A percentile compares a stretch with the other conserved stretches of the same genome.
phyloP scores from a whole-genome alignment of 1,140 invertebrate species.

The Diprion similis region DNA sequence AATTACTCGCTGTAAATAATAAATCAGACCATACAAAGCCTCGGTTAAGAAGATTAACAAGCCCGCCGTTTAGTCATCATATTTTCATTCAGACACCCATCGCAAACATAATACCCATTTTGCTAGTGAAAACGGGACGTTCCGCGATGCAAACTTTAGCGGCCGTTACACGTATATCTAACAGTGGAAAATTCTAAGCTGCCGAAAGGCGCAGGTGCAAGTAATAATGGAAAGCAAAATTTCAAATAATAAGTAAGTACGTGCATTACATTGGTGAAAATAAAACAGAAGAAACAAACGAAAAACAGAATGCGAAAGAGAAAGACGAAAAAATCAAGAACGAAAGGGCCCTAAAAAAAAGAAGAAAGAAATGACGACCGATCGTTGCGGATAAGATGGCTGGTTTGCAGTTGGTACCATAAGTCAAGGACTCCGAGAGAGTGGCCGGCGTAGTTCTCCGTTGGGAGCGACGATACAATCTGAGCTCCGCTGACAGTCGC shows the following conservation, averaged over 20 bases:
- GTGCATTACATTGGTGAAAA: background rate
- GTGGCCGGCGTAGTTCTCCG: constrained; percentile 40
- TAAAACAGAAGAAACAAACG: constrained; percentile 8
- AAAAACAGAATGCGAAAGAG: background rate
- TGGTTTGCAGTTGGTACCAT: constrained; percentile 10
- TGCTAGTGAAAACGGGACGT: background rate
- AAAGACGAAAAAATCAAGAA: constrained; percentile 17
- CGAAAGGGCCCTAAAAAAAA: background rate
- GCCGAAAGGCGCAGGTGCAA: too few relatives aligned
- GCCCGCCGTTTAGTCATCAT: background rate
- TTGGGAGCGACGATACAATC: constrained; percentile 45
- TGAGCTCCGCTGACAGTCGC: constrained; percentile 43
- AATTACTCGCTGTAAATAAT: constrained; percentile 6
- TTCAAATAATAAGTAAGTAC: constrained; percentile 9
- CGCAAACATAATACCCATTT: background rate
- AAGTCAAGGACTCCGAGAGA: constrained; percentile 32
- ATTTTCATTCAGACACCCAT: background rate
- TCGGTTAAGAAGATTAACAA: background rate
- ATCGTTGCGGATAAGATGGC: constrained; percentile 9
- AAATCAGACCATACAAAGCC: background rate
- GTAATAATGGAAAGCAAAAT: constrained; percentile 6
- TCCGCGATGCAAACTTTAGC: constrained; percentile 32
- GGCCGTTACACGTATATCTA: constrained; percentile 29
- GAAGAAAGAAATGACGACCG: background rate
- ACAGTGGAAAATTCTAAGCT: constrained; percentile 11